Base-by-base conservation (phyloP, 2,888 invertebrate genomes). In the Sipha maydis region DNA sequence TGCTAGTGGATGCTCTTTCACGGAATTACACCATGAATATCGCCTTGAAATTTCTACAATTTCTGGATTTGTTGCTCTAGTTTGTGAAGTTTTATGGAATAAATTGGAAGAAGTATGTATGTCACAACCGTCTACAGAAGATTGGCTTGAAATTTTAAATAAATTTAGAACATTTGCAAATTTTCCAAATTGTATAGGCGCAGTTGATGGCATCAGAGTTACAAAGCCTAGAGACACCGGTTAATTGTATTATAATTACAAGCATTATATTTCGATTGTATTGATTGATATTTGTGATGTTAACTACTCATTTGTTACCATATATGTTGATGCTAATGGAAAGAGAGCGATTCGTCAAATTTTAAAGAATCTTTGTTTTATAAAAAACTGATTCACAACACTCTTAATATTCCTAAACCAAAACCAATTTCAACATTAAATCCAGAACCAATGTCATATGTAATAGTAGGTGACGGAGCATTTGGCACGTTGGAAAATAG, bases 391-490 rank as follows among this genome's bases (percentile, higher is more conserved):
- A 54, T 38, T 17, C 69, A 67, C 67, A 83, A 83, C 31, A 5
- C 56, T 61, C 38, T 83, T 34, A 83, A 83, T 61, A 61, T 83
- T 54, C 83, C 83, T 83, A n/a, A 28, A 7, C 34, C 83, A 25
- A 38, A 38, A 31, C 80, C 80, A n/a, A n/a, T 80, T 34, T n/a
- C 38, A 31, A 79, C 61, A 54, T 34, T 76, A 41, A 85, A 76
- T 28, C 89, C 89, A 31, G 89, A 89, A 73, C 56, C 56, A 56
- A 78, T 90, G 56, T 90, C 90, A 54, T 89, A 80, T 78, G 82
- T 89, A 34, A 48, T 89, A 11, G 61, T 90, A 34, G 90, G 89
- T 14, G 90, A 90, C 89, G 90, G 90, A 89, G 90, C 89, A 11
- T 90, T 90, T 84, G 73, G 77, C 1, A 38, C 89, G 73, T 56